Conservation (phyloP, 2,797 vertebrate genomes). For the Dromococcyx pavoninus region DNA sequence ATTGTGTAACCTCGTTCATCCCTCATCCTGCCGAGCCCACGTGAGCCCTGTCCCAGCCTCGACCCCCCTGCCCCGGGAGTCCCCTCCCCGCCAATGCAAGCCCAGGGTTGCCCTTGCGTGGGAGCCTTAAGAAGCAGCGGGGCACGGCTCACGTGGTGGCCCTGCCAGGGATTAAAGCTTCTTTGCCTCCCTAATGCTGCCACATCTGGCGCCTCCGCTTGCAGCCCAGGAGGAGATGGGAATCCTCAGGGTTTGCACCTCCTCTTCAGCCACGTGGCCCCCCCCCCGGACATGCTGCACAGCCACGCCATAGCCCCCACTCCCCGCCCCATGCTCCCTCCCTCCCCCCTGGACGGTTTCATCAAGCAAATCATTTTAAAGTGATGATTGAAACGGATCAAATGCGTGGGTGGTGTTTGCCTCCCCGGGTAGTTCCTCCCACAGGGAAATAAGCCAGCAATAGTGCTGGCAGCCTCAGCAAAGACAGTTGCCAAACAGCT, state of each 20-base stretch:
- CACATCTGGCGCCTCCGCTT: constrained; percentile 63
- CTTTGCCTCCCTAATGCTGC: constrained; percentile 72
- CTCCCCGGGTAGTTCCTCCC: neutral
- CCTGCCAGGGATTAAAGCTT: constrained; percentile 53
- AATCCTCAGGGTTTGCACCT: constrained; percentile 34
- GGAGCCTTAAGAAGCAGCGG: constrained; percentile 43
- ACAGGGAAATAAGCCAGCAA: neutral
- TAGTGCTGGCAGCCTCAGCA: neutral
- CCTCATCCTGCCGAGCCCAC: neutral
- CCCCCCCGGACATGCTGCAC: neutral
- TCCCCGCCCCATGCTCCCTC: neutral
- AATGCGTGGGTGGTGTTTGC: constrained; percentile 28
- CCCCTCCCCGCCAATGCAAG: neutral
- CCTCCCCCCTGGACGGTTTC: neutral
- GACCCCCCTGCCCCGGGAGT: neutral
- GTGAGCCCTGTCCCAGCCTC: constrained; percentile 4
- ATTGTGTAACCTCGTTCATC: constrained; percentile 60
- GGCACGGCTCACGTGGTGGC: constrained; percentile 32
- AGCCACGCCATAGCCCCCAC: neutral
- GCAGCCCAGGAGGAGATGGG: constrained; percentile 6
- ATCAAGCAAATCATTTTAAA: constrained; percentile 47
- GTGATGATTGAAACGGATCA: neutral
- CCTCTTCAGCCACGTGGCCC: neutral
- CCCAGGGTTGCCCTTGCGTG: constrained; percentile 49
- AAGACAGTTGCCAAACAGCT: neutral